These are phyloP conservation scores for Bombus affinis DNA, from an alignment of 1,140 invertebrate species.

Conservation along the genomic window DNA sequence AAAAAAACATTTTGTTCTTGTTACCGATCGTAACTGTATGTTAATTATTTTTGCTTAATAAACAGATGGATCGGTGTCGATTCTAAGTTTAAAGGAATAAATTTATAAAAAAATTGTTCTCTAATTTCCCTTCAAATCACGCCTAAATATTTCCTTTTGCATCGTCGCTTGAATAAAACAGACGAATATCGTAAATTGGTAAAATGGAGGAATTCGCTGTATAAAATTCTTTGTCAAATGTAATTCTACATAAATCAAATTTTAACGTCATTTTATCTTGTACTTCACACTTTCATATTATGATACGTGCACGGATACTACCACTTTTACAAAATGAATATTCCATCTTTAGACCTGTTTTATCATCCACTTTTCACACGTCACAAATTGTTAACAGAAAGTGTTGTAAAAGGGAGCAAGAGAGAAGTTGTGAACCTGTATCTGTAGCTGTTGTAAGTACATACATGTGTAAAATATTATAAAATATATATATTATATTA, in stretches of 20 bases:
- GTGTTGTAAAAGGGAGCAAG: neutral
- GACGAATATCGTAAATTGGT: slow-evolving; percentile 4
- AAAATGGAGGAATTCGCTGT: neutral
- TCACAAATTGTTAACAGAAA: slow-evolving; percentile 19
- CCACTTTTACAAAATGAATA: slow-evolving; percentile 4
- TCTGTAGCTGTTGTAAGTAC: slow-evolving; percentile 54
- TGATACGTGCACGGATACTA: slow-evolving; percentile 23
- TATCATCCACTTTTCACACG: slow-evolving; percentile 31
- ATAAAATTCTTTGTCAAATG: slow-evolving; percentile 38
- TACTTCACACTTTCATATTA: neutral
- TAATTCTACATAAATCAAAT: neutral
- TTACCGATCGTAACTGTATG: too few species aligned
- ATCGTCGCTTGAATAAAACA: slow-evolving; percentile 10
- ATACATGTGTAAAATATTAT: too few species aligned
- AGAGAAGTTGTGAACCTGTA: slow-evolving; percentile 5
- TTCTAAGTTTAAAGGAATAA: neutral
- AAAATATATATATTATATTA: neutral
- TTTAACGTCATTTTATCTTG: neutral
- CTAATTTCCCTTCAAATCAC: neutral
- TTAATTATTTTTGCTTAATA: too few species aligned
- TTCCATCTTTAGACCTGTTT: neutral
- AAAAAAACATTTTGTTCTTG: too few species aligned
- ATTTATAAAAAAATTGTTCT: neutral
- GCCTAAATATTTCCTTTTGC: neutral
- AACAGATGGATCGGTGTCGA: too few species aligned